These are phyloP conservation scores for Lydus trimaculatus DNA, from an alignment of 2,888 invertebrate species.

Conservation along the genomic window DNA sequence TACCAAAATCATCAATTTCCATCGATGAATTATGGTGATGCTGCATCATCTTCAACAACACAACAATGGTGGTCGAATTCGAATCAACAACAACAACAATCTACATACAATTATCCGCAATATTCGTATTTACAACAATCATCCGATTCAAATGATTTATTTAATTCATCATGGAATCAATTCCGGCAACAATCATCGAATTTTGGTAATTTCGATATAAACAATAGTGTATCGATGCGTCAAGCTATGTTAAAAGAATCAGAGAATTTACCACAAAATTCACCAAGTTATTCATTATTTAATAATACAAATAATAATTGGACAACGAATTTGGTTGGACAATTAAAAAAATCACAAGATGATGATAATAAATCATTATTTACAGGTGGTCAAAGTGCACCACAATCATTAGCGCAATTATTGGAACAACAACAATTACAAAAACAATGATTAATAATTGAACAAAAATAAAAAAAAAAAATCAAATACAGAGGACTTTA, in stretches of 20 bases:
- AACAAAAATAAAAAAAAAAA: no score
- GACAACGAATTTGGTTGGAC: constrained; percentile 56
- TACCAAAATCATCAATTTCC: constrained; percentile 4
- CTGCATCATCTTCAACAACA: background rate
- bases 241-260: constrained; percentile 58
- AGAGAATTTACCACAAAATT: constrained; percentile 27
- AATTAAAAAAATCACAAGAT: constrained; percentile 43
- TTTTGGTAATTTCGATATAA: constrained; percentile 20
- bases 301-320: constrained; percentile 58
- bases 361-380: constrained; percentile 62
- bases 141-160: constrained; percentile 40
- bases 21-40: constrained; percentile 12
- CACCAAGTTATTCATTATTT: constrained; percentile 58
- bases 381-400: constrained; percentile 76
- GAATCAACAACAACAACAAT: constrained; percentile 1
- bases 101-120: constrained; percentile 15
- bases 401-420: constrained; percentile 80
- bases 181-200: constrained; percentile 18
- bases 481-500: background rate
- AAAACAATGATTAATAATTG: constrained; percentile 43
- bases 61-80: background rate
- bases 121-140: constrained; percentile 15
- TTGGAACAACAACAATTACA: constrained; percentile 78
- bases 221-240: constrained; percentile 51
- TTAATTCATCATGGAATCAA: constrained; percentile 46